These are phyloP conservation scores for Poeciliopsis presidionis DNA, from an alignment of 2,797 vertebrate species.

Conservation along the genomic window DNA sequence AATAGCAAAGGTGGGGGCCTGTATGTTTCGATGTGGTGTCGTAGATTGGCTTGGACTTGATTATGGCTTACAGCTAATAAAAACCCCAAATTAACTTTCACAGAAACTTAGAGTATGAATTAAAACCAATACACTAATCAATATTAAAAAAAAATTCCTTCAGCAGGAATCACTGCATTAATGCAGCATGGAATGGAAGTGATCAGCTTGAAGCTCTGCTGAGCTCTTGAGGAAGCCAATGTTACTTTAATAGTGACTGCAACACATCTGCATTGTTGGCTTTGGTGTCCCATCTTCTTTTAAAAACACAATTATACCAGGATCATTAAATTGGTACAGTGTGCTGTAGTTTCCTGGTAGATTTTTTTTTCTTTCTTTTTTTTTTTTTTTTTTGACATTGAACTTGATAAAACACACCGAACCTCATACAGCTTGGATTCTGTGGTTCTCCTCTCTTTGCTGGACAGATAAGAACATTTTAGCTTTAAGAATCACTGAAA, in stretches of 20 bases:
- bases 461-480: not conserved
- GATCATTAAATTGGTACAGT: not conserved
- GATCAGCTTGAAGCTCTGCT: not conserved
- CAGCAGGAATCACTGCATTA: not conserved
- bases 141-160: not conserved
- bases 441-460: not conserved
- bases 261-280: not conserved
- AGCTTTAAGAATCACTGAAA: not conserved
- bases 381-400: not conserved
- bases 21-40: not conserved
- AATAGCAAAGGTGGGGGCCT: slow-evolving; percentile 45
- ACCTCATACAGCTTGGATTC: not conserved
- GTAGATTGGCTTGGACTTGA: not conserved
- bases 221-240: not conserved
- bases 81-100: not conserved
- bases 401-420: not conserved
- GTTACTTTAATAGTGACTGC: not conserved
- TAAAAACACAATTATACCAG: not conserved
- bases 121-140: not conserved
- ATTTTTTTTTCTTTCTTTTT: too few species aligned
- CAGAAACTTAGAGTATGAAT: not conserved
- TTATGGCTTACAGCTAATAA: not conserved
- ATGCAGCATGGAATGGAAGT: not conserved
- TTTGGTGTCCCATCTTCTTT: not conserved
- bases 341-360: not conserved